Evolutionary conservation across 2,113 vertebrate genomes (phyloP), one percentile per base, ranked within the genome.

Genomic region (Gallinago paraguaiae): DNA sequence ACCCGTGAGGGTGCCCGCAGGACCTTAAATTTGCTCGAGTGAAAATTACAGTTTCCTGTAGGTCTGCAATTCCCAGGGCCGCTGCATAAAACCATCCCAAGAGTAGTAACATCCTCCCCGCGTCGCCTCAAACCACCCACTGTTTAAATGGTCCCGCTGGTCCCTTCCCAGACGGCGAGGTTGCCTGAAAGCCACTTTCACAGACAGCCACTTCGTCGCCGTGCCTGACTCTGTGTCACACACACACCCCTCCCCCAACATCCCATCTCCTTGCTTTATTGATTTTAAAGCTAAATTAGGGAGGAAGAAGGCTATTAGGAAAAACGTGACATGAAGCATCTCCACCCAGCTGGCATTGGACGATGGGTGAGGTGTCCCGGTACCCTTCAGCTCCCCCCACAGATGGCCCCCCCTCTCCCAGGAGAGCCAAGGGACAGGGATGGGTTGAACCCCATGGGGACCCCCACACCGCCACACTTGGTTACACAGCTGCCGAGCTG

Each of bases 401-500:
- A 11, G 17, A 43, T 9, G 14, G 43, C 64, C 16, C 51, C 37
- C 16, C 51, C 37, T 51, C 19, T 60, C 10, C 43, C 60, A n/a
- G 43, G 46, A 75, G 4, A 75, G 0, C 13, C 35, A 56, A 31
- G 27, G 48, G 33, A n/a, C 20, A 15, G 35, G 61, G 64, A 6
- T n/a, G 48, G 35, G 17, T 4, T 79, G 82, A 68, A 86, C 45
- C 15, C 5, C 2, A 11, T 1, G 31, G 39, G 56, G 69, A 92
- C 12, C 69, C 86, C 77, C 78, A 33, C 0, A 0, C 48, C 2
- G 0, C 64, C 0, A 1, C 5, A 0, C 51, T 71, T 75, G 86
- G 91, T 93, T 82, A 61, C 84, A 76, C 81, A 95, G 94, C 89
- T 97, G 97, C 65, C 3, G 41, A 93, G 82, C 87, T 83, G 77